phyloP scores from a whole-genome alignment of 2,113 vertebrate species.

The Tonatia bakeri region DNA sequence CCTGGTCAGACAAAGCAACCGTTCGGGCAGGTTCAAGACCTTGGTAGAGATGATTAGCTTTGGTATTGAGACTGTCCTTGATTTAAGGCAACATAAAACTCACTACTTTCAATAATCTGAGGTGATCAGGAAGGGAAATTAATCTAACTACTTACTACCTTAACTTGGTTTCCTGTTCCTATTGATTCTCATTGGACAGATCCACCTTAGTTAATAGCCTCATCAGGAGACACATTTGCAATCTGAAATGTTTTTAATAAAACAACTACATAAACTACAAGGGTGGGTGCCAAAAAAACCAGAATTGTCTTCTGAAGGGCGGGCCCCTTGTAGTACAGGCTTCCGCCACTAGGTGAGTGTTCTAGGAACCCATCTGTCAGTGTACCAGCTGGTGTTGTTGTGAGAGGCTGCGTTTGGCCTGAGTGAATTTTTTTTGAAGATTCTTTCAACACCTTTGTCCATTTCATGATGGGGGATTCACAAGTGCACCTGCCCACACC shows the following conservation, averaged over 20 bases:
- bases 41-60: neutral
- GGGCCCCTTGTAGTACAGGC: too few species aligned
- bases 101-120: neutral
- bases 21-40: neutral
- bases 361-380: too few species aligned
- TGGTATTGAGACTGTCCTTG: neutral
- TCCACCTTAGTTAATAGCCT: conserved; percentile 6
- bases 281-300: too few species aligned
- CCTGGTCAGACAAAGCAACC: neutral
- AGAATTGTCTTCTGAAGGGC: too few species aligned
- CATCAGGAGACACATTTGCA: neutral
- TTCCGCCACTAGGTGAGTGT: too few species aligned
- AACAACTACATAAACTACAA: neutral
- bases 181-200: neutral
- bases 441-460: too few species aligned
- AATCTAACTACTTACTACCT: neutral
- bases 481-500: too few species aligned
- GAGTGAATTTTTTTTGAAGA: too few species aligned
- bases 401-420: too few species aligned
- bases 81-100: conserved; percentile 2
- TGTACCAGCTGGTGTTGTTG: too few species aligned
- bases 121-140: conserved; percentile 21
- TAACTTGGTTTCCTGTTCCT: neutral
- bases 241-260: neutral
- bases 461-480: too few species aligned